Conservation (phyloP, 2,888 invertebrate genomes). For the Diogma glabrata region DNA sequence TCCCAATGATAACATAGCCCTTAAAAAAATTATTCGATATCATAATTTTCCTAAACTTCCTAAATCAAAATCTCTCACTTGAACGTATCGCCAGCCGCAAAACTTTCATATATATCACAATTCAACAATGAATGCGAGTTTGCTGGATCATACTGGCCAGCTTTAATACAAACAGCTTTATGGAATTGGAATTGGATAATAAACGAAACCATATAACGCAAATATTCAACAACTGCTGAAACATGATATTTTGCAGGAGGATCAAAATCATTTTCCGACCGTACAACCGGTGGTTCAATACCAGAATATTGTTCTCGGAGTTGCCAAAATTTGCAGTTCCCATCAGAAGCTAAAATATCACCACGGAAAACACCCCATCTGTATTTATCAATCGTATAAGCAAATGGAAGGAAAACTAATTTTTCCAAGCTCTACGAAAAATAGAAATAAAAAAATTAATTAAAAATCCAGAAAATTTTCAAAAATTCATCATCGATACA, state of each 20-base stretch:
- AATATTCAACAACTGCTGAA: conserved; percentile 55
- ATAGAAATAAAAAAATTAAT: not conserved
- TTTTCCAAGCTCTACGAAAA: conserved; percentile 48
- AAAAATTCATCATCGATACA: conserved; percentile 9
- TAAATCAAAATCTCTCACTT: too few species aligned
- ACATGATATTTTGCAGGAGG: conserved; percentile 67
- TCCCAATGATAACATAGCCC: conserved; percentile 55
- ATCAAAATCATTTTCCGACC: conserved; percentile 58
- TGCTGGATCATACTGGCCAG: conserved; percentile 63
- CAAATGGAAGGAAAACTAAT: conserved; percentile 57
- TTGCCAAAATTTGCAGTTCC: conserved; percentile 57
- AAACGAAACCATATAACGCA: conserved; percentile 64
- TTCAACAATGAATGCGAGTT: conserved; percentile 59
- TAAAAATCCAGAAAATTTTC: too few species aligned
- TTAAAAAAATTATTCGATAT: conserved; percentile 26
- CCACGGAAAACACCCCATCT: conserved; percentile 57
- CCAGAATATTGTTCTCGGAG: conserved; percentile 50
- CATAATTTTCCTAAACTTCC: conserved; percentile 16
- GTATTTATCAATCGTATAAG: conserved; percentile 55
- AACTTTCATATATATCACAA: conserved; percentile 75
- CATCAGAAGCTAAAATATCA: conserved; percentile 41
- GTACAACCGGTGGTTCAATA: conserved; percentile 48
- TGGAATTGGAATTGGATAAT: conserved; percentile 72
- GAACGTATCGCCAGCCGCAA: conserved; percentile 63
- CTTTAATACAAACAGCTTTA: conserved; percentile 55